Percentiles rank a stretch among this genome's conserved stretches.
Evolutionary conservation across 2,797 vertebrate species (phyloP).

Genomic region (Tadarida brasiliensis): DNA sequence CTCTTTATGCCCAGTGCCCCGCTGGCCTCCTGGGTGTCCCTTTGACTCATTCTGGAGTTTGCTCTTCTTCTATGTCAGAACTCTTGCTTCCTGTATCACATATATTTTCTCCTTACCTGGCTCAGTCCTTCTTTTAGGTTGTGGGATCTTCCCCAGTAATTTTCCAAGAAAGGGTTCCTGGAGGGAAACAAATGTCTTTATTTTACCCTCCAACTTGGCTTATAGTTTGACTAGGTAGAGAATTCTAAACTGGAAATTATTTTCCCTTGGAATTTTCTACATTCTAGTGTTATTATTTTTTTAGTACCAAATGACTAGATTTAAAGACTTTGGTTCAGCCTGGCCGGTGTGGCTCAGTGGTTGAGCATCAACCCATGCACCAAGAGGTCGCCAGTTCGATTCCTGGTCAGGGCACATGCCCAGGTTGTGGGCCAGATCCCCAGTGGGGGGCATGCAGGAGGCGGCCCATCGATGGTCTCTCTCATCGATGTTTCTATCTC

Average conservation of each 20-base stretch:
- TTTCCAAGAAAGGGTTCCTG: neutral
- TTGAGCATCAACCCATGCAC: too few relatives aligned
- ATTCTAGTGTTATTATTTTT: neutral
- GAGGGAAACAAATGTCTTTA: neutral
- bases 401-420: too few relatives aligned
- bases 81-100: neutral
- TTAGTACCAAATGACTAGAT: neutral
- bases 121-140: neutral
- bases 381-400: too few relatives aligned
- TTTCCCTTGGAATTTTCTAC: neutral
- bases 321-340: neutral
- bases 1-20: neutral
- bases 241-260: constrained; percentile 2
- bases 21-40: neutral
- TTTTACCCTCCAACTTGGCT: neutral
- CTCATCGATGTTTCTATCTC: too few relatives aligned
- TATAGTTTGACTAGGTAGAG: neutral
- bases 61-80: neutral
- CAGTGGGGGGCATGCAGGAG: too few relatives aligned
- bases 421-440: too few relatives aligned
- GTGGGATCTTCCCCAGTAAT: neutral
- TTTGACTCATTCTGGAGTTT: neutral
- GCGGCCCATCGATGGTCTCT: too few relatives aligned
- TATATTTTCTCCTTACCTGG: neutral
- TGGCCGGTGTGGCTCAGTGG: too few relatives aligned